Conservation (phyloP, 1,140 invertebrate species). For the Musca domestica region DNA sequence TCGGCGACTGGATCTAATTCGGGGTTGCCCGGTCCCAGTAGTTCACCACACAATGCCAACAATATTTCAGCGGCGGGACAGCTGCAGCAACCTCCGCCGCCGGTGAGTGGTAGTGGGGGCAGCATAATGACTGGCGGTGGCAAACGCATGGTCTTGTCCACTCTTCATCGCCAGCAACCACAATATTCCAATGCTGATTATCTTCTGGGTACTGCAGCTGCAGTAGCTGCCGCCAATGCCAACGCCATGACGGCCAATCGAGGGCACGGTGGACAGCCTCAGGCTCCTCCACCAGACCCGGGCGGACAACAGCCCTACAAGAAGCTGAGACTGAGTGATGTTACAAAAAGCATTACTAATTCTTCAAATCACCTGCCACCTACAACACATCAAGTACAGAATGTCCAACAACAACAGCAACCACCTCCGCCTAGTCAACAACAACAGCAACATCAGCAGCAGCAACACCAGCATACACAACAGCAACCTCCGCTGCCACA, state of each 20-base stretch:
- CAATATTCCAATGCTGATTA: conserved; percentile 20
- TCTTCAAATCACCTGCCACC: conserved; percentile 47
- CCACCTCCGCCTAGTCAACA: conserved; percentile 26
- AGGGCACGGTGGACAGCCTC: conserved; percentile 38
- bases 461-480: conserved; percentile 29
- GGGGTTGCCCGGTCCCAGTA: conserved; percentile 19
- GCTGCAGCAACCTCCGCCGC: conserved; percentile 24
- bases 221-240: conserved; percentile 31
- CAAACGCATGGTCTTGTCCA: conserved; percentile 15
- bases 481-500: conserved; percentile 31
- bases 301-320: conserved; percentile 69
- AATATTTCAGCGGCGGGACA: conserved; percentile 23
- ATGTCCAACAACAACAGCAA: conserved; percentile 28
- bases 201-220: not conserved
- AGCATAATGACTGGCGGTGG: conserved; percentile 23
- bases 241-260: conserved; percentile 27
- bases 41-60: conserved; percentile 20
- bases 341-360: conserved; percentile 33
- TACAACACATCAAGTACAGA: conserved; percentile 22
- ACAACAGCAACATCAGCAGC: conserved; percentile 32
- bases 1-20: conserved; percentile 30
- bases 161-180: conserved; percentile 19
- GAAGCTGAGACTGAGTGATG: conserved; percentile 71
- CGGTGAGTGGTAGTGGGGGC: conserved; percentile 31
- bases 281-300: conserved; percentile 42